These are phyloP conservation scores for Dryococelus australis DNA, from an alignment of 2,888 invertebrate genomes.

Conservation along the genomic window DNA sequence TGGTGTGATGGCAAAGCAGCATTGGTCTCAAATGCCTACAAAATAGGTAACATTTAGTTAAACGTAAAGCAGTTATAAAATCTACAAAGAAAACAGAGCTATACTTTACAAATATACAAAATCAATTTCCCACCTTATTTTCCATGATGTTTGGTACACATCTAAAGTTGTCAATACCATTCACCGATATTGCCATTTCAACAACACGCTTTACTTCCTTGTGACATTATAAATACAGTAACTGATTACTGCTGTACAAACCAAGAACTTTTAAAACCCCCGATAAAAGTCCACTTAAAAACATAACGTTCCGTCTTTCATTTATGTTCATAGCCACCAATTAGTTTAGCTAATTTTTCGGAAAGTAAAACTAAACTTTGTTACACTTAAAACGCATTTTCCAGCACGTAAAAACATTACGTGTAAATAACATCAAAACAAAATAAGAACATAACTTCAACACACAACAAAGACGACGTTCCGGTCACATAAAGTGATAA, in stretches of 20 bases:
- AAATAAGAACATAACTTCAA: neutral
- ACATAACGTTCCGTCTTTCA: neutral
- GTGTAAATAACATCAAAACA: neutral
- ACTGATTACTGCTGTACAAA: neutral
- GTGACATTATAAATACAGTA: neutral
- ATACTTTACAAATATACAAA: neutral
- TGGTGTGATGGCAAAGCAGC: neutral
- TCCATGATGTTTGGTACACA: neutral
- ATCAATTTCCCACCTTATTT: neutral
- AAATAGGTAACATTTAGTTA: neutral
- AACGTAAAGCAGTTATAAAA: neutral
- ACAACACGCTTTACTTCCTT: neutral
- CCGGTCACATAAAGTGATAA: neutral
- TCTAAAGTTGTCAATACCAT: slow-evolving; percentile 3
- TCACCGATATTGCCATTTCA: neutral
- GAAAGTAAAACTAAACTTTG: neutral
- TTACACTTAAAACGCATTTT: neutral
- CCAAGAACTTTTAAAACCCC: neutral
- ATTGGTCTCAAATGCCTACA: neutral
- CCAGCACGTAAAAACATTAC: neutral
- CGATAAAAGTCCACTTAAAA: neutral
- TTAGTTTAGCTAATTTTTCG: neutral
- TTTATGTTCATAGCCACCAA: neutral
- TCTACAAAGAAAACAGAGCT: no score
- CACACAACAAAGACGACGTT: neutral